A percentile compares a stretch with the other conserved stretches of the same genome.
Evolutionary conservation across 2,797 vertebrate genomes (phyloP).

Genomic region (Chaetophractus vellerosus): DNA sequence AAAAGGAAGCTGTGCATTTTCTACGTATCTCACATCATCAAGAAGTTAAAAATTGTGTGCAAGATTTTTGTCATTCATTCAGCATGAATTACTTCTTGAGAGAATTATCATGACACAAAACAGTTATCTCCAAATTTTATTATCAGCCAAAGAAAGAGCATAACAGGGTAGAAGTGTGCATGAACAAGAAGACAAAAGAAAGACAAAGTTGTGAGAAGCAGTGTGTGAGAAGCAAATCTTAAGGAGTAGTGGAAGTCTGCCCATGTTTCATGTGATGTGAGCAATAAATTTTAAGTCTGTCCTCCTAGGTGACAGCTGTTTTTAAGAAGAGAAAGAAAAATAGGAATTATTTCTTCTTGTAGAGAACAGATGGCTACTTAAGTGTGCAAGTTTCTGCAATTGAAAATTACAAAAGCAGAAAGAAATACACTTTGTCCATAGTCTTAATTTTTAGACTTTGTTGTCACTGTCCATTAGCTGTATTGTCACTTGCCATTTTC

Average conservation of each 20-base stretch:
- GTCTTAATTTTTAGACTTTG: slow-evolving; percentile 47
- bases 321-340: slow-evolving; percentile 65
- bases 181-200: not conserved
- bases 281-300: slow-evolving; percentile 31
- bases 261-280: not conserved
- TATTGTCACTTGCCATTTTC: not conserved
- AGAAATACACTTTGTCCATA: slow-evolving; percentile 40
- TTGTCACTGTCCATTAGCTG: not conserved
- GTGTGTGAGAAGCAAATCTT: not conserved
- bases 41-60: not conserved
- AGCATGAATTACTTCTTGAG: not conserved
- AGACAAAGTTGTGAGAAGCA: not conserved
- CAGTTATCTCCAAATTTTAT: not conserved
- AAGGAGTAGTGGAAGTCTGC: not conserved
- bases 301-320: slow-evolving; percentile 67
- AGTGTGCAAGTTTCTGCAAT: slow-evolving; percentile 65
- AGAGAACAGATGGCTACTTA: slow-evolving; percentile 74
- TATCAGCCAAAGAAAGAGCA: not conserved
- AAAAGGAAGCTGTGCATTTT: not conserved
- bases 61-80: not conserved
- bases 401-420: slow-evolving; percentile 77
- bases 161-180: not conserved
- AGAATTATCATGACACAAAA: not conserved
- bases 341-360: slow-evolving; percentile 65
- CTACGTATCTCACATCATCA: not conserved